Base-by-base conservation (phyloP, 2,888 invertebrate genomes). In the Hanleya hanleyi region DNA sequence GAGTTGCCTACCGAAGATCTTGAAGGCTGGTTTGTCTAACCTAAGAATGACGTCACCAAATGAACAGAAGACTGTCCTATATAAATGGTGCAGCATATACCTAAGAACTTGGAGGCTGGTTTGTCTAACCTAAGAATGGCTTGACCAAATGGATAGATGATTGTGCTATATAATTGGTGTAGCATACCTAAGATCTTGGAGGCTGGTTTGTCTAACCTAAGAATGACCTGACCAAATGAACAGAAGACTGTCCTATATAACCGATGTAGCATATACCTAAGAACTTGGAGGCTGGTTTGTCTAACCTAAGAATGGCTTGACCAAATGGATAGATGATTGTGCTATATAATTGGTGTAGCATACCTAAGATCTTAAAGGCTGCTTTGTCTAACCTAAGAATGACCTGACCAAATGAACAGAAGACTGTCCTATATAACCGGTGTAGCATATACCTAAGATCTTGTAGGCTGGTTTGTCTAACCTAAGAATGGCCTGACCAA, bases 321-420 rank as follows among this genome's bases (percentile, higher is more conserved):
- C 95, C 95, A 86, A 96, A 96, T 1, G 95, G 95, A 77, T 93
- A 92, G 78, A 95, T 94, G 66, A 96, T 89, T 67, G 89, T 90
- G 38, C 91, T 86, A 86, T 93, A 93, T n/a, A n/a, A n/a, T n/a
- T n/a, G n/a, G n/a, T n/a, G n/a, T n/a, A n/a, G n/a, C n/a, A n/a
- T 82, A 80, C 93, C 93, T 1, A 97, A 92, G 76, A 96, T 93
- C 86, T 93, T 93, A 71, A 92, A 92, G 0, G 95, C 94, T 78
- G 94, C 94, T 68, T 92, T 89, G 26, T 94, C 93, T 51, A 97
- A 90, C 41, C 91, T 91, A 69, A 95, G 92, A 73, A 95, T 92
- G 7, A 94, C 93, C 81, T 92, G 93, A 33, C 95, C 95, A 86
- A 96, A 96, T 1, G 95, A 95, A 77, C 93, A 92, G 78, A 95